A percentile compares a stretch with the other conserved stretches of the same genome.
phyloP scores from a whole-genome alignment of 1,140 invertebrate genomes.

The Matsumurasca onukii region DNA sequence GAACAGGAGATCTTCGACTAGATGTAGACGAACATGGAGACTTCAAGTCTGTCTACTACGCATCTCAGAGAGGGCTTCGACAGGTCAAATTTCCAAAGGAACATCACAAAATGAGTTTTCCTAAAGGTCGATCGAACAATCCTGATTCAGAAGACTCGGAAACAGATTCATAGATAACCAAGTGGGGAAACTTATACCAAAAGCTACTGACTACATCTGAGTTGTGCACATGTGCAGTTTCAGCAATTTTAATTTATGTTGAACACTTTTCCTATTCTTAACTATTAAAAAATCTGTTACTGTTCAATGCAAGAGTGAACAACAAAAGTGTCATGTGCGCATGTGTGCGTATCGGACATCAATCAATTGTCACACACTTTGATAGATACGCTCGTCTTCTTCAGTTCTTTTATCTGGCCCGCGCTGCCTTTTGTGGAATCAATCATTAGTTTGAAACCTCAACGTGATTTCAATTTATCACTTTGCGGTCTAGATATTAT shows the following conservation, averaged over 20 bases:
- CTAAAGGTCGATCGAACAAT: too few relatives aligned
- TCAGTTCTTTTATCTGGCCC: constrained; percentile 15
- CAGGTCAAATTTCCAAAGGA: not conserved
- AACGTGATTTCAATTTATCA: constrained; percentile 17
- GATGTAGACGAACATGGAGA: constrained; percentile 38
- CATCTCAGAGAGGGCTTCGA: not conserved
- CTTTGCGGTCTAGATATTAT: not conserved
- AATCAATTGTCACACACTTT: constrained; percentile 18
- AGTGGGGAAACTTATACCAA: too few relatives aligned
- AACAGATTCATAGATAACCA: too few relatives aligned
- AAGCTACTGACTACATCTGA: too few relatives aligned
- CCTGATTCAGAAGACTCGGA: too few relatives aligned
- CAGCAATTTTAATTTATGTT: too few relatives aligned
- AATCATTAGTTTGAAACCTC: constrained; percentile 22
- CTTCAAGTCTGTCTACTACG: constrained; percentile 33
- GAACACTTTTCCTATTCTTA: too few relatives aligned
- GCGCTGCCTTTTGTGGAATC: constrained; percentile 5
- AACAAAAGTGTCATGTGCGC: constrained; percentile 4
- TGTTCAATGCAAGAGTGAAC: too few relatives aligned
- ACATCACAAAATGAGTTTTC: not conserved
- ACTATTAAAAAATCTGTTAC: too few relatives aligned
- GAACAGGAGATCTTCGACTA: constrained; percentile 41
- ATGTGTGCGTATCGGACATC: constrained; percentile 11
- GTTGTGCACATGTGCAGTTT: too few relatives aligned
- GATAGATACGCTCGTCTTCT: not conserved